A percentile compares a stretch with the other conserved stretches of the same genome.
phyloP scores from a whole-genome alignment of 2,888 invertebrate genomes.

The Trypoxylon attenuatum region DNA sequence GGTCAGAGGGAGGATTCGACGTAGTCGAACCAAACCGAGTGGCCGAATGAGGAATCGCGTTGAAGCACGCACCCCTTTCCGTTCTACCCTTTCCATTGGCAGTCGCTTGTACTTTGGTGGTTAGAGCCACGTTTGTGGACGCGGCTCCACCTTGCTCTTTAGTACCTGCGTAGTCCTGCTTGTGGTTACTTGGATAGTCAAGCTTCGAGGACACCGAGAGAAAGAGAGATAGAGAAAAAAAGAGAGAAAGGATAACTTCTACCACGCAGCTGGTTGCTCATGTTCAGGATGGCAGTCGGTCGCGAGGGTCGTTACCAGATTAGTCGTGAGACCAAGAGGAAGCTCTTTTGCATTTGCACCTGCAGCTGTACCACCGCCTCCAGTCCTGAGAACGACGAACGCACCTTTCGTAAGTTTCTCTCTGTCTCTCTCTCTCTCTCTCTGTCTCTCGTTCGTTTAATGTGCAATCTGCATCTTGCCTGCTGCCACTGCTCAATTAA shows the following conservation, averaged over 20 bases:
- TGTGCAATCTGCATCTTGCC: background rate
- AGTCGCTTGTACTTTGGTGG: background rate
- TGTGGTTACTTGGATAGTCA: no score
- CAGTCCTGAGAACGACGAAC: conserved; percentile 30
- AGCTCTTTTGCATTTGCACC: conserved; percentile 33
- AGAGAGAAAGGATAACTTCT: no score
- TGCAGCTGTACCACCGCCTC: conserved; percentile 22
- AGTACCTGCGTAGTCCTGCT: background rate
- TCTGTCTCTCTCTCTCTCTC: background rate
- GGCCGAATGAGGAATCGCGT: conserved; percentile 31
- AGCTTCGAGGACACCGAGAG: no score
- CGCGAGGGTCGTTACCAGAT: conserved; percentile 22
- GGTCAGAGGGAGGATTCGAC: conserved; percentile 19
- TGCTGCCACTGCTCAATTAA: background rate
- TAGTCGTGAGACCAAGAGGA: conserved; percentile 24
- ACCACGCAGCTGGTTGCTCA: background rate
- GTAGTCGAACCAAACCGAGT: background rate
- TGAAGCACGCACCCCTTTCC: conserved; percentile 38
- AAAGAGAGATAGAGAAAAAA: no score
- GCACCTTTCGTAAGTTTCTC: conserved; percentile 39
- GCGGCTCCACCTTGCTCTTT: background rate
- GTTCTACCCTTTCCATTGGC: conserved; percentile 14
- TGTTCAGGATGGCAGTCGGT: conserved; percentile 29
- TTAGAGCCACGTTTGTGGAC: background rate
- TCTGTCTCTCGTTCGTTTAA: background rate